These are phyloP conservation scores for Raphicerus campestris DNA, from an alignment of 2,113 vertebrate genomes.

Conservation along the genomic window DNA sequence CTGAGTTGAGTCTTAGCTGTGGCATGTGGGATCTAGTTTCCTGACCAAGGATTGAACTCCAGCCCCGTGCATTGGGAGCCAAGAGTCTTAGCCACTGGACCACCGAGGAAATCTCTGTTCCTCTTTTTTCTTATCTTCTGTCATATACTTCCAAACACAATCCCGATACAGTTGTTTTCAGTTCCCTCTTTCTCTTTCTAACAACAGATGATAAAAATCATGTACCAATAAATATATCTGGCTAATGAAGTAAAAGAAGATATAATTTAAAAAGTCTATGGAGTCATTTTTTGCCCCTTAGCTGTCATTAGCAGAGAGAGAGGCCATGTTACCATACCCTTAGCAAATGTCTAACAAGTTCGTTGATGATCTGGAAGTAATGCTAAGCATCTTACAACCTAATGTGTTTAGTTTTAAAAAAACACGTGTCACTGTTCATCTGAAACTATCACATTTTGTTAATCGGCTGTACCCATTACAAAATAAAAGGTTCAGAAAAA, in stretches of 20 bases:
- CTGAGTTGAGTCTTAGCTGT: not conserved
- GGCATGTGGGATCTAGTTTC: not conserved
- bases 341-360: not conserved
- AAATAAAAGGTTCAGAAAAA: not conserved
- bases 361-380: not conserved
- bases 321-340: not conserved
- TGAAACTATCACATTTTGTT: not conserved
- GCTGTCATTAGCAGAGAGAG: not conserved
- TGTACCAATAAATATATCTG: not conserved
- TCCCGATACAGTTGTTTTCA: not conserved
- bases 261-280: not conserved
- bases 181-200: not conserved
- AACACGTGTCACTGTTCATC: not conserved
- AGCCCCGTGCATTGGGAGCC: not conserved
- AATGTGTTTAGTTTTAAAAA: not conserved
- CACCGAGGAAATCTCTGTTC: not conserved
- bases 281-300: not conserved
- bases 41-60: not conserved
- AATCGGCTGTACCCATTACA: rapidly evolving
- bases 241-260: not conserved
- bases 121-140: not conserved
- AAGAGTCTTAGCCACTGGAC: not conserved
- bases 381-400: not conserved
- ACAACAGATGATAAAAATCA: not conserved
- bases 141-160: not conserved